Evolutionary conservation across 2,797 vertebrate genomes (phyloP).

Genomic region (Anabacerthia variegaticeps): DNA sequence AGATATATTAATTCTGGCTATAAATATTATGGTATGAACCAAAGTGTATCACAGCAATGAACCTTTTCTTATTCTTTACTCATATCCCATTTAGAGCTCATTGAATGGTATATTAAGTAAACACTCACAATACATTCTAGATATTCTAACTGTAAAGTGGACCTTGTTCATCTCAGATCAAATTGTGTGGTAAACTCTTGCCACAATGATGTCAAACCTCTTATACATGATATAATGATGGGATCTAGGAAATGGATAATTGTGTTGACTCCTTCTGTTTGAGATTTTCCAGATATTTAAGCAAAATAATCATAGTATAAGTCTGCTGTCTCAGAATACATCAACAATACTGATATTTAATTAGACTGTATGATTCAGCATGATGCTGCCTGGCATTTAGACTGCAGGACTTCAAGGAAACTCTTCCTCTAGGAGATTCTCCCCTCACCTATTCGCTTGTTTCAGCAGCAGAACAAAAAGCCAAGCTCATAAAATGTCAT

Average conservation of each 20-base stretch:
- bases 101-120: neutral
- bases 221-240: neutral
- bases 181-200: neutral
- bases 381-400: neutral
- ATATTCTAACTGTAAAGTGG: neutral
- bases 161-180: neutral
- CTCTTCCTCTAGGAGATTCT: neutral
- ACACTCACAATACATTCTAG: neutral
- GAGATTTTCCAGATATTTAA: neutral
- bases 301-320: neutral
- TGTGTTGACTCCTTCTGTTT: neutral
- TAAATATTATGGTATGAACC: neutral
- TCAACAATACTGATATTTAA: neutral
- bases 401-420: neutral
- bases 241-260: neutral
- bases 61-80: neutral
- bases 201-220: neutral
- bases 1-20: neutral
- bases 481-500: neutral
- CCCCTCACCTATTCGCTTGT: neutral
- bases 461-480: neutral
- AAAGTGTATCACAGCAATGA: neutral
- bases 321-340: neutral
- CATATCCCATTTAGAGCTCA: neutral
- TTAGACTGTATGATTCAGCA: neutral